These are phyloP conservation scores for Sipha flava DNA, from an alignment of 1,140 invertebrate genomes.

Conservation along the genomic window DNA sequence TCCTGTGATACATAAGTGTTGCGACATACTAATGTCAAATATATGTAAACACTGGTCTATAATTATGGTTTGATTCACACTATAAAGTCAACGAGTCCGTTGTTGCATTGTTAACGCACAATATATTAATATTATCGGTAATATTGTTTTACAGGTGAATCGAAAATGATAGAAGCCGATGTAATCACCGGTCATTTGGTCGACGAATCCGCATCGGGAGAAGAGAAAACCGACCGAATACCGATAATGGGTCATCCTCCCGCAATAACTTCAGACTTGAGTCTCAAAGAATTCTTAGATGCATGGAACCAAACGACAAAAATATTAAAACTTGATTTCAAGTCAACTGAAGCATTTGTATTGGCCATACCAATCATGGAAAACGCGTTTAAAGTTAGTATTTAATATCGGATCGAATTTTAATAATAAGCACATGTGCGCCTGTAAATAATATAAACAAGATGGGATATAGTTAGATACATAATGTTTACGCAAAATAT, in stretches of 20 bases:
- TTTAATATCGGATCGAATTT: not conserved
- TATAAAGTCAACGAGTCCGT: too few species aligned
- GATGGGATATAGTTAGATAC: too few species aligned
- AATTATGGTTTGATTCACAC: too few species aligned
- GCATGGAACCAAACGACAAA: conserved; percentile 42
- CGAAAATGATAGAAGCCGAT: conserved; percentile 19
- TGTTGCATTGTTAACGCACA: too few species aligned
- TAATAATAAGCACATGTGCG: too few species aligned
- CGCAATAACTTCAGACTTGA: conserved; percentile 60
- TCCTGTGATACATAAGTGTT: too few species aligned
- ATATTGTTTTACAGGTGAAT: not conserved
- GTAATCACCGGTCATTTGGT: not conserved
- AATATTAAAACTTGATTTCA: conserved; percentile 84
- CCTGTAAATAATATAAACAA: too few species aligned
- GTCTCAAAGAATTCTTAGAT: conserved; percentile 61
- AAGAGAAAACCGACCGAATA: conserved; percentile 44
- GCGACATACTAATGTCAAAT: too few species aligned
- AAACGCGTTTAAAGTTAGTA: conserved; percentile 39
- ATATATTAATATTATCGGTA: too few species aligned
- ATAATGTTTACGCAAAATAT: too few species aligned
- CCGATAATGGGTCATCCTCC: conserved; percentile 86
- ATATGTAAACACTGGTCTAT: too few species aligned
- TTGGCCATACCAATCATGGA: conserved; percentile 52
- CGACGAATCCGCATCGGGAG: conserved; percentile 39
- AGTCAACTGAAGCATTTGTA: conserved; percentile 67